Base-by-base conservation (phyloP, 2,888 invertebrate genomes). In the Orthosia cruda region DNA sequence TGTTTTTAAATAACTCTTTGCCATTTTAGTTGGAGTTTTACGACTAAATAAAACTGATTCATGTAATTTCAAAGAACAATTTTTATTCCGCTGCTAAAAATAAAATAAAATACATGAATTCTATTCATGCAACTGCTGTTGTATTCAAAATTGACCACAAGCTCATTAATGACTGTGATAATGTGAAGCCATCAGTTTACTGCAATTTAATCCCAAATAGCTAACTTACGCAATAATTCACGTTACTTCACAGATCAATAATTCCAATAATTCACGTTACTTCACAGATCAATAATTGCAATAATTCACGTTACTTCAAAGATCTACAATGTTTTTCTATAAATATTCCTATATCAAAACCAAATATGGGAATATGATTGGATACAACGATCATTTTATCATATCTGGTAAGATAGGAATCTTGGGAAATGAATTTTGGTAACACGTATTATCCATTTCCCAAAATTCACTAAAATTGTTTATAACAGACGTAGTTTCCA, bases 391-490 rank as follows among this genome's bases (percentile, higher is more conserved):
- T 55, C 11, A 7, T 59, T 40, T 9, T 40, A 40, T 40, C 40
- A 9, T 40, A 40, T 40, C 40, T 1, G 40, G 9, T 9, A 40
- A 40, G 40, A 40, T 40, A 9, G 40, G 40, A 40, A 40, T 40
- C 1, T 40, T 9, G 40, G 40, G 40, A 40, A 40, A 40, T 40
- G 40, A 40, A 40, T 40, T 40, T 0, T 40, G 9, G 40, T 40
- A 40, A 69, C 90, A 89, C 11, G 16, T 49, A 0, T 62, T 15
- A 52, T 84, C 69, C 0, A 91, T 90, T 13, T 94, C 89, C 96
- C 95, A 96, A 95, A 95, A 96, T 0, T 91, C 57, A 45, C 75
- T 89, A 79, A 96, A 94, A 26, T 94, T 81, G 3, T 90, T 32
- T 61, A 93, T 92, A 7, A 93, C 85, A 0, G 93, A 86, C 7